Evolutionary conservation across 1,140 invertebrate species (phyloP), one percentile per base, ranked within the genome.

Genomic region (Sesamia nonagrioides): DNA sequence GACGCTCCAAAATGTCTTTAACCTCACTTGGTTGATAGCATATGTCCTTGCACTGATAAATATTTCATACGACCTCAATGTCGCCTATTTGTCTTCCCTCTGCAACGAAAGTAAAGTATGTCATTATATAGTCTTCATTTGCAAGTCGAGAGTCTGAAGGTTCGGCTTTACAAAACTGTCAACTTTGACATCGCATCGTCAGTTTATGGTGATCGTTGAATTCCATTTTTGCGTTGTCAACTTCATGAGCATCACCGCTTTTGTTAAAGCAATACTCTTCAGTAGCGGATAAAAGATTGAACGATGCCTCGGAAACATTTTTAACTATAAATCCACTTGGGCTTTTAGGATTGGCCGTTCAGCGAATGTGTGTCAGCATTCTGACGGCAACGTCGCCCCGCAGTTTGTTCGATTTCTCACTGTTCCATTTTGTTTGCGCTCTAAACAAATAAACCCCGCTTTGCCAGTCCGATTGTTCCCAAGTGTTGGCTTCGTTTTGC

Each of bases 371-470:
- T 79, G 77, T 73, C 69, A 73, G 69, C 58, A 68, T 79, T 63
- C 45, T 73, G 69, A 58, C 45, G 58, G 52, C 50, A 66, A 18
- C 63, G 50, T 78, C 61, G 56, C 56, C 56, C 69, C 56, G 27
- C 77, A 77, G 73, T 80, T 77, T 77, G 69, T 78, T 81, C 75
- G 66, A 73, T 69, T 61, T 80, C 73, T 75, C 73, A 52, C 66
- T 80, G 63, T 76, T 71, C 73, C 63, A 71, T 82, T 78, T 82
- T 79, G 74, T 78, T 80, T 54, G 75, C 69, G 50, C 58, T 74
- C 42, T 71, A 77, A 80, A 80, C 74, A 82, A 83, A 83, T 77
- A 83, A 71, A 77, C 63, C 45, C 50, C 35, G 68, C 42, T 80
- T 73, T 74, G 58, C 61, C 74, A 18, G 61, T 66, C 72, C 75